Evolutionary conservation across 2,888 invertebrate genomes (phyloP).

Genomic region (Acleris literana): DNA sequence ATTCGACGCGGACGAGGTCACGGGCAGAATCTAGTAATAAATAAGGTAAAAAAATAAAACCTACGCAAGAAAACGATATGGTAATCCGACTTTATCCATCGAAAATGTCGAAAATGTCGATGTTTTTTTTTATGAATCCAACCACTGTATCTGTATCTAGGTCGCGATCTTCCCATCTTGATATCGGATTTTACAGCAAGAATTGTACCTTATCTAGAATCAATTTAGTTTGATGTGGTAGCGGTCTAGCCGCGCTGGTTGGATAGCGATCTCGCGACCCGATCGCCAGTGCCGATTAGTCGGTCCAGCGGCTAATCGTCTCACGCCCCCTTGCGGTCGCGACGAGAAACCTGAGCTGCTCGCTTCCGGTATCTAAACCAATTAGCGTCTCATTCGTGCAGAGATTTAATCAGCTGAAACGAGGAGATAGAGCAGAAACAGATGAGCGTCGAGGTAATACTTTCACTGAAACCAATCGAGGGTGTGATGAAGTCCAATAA

Average conservation of each 20-base stretch:
- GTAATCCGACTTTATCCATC: no score
- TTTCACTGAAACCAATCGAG: conserved; percentile 25
- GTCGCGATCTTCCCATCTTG: conserved; percentile 10
- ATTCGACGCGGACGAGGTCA: no score
- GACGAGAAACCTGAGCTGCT: conserved; percentile 23
- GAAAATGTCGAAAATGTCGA: background rate
- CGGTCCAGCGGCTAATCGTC: conserved; percentile 21
- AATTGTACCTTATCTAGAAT: conserved; percentile 17
- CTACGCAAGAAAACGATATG: no score
- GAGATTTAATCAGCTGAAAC: conserved; percentile 26
- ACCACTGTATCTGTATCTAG: conserved; percentile 9
- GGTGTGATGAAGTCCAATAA: conserved; percentile 1
- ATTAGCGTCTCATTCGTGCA: conserved; percentile 24
- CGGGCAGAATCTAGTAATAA: no score
- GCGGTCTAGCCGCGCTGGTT: conserved; percentile 3
- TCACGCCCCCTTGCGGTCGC: conserved; percentile 19
- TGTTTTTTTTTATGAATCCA: conserved; percentile 8
- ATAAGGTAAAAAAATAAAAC: no score
- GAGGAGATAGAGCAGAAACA: conserved; percentile 11
- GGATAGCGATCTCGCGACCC: conserved; percentile 26
- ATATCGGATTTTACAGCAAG: conserved; percentile 13
- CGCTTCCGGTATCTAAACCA: conserved; percentile 28
- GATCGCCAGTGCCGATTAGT: conserved; percentile 14
- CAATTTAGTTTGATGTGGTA: conserved; percentile 10
- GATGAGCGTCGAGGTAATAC: conserved; percentile 13